Evolutionary conservation across 2,888 invertebrate genomes (phyloP).

Genomic region (Caenorhabditis angaria): DNA sequence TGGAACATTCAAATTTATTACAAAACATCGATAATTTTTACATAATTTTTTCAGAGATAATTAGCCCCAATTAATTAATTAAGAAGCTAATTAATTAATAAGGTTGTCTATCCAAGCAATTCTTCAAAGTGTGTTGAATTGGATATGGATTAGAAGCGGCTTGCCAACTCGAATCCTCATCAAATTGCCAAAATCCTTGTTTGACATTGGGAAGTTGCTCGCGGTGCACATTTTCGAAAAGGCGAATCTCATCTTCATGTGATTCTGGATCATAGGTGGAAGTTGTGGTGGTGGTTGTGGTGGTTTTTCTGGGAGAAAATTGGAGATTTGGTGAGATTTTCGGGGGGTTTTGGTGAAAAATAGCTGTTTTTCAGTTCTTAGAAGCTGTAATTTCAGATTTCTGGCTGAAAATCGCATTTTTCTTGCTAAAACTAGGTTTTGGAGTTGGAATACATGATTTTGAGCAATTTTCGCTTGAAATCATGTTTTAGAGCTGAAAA

Average conservation of each 20-base stretch:
- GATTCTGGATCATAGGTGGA: conserved; percentile 47
- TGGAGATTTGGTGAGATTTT: neutral
- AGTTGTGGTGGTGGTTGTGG: conserved; percentile 60
- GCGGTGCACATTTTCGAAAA: conserved; percentile 51
- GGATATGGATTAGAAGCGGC: conserved; percentile 71
- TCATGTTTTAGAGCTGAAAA: too few relatives aligned
- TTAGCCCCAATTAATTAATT: too few relatives aligned
- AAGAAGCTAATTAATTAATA: too few relatives aligned
- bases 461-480: too few relatives aligned
- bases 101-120: conserved; percentile 65
- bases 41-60: too few relatives aligned
- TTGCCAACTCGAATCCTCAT: conserved; percentile 70
- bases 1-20: too few relatives aligned
- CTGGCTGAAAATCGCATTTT: too few relatives aligned
- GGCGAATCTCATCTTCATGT: conserved; percentile 59
- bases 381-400: too few relatives aligned
- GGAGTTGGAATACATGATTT: too few relatives aligned
- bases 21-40: too few relatives aligned
- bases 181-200: conserved; percentile 71
- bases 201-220: conserved; percentile 46
- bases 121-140: conserved; percentile 68
- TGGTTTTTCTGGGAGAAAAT: conserved; percentile 38
- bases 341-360: neutral
- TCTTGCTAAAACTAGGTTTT: too few relatives aligned
- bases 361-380: too few relatives aligned